These are phyloP conservation scores for Sanderia malayensis DNA, from an alignment of 30 jellyfish, hydroid and myxozoan genomes.

Conservation along the genomic window DNA sequence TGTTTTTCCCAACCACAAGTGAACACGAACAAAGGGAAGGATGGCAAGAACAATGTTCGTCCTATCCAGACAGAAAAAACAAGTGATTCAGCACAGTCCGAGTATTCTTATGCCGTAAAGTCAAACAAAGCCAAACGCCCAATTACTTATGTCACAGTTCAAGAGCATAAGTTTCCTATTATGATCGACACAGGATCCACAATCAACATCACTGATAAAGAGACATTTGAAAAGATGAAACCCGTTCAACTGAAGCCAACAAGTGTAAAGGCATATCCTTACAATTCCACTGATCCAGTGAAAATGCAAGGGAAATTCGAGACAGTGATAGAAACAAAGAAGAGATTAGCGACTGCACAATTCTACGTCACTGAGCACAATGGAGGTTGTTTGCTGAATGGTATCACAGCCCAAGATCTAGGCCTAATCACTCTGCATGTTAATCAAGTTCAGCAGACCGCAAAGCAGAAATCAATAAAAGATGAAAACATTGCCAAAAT, in stretches of 20 bases:
- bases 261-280: too few relatives aligned
- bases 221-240: too few relatives aligned
- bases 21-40: too few relatives aligned
- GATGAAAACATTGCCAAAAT: background rate
- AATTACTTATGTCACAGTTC: too few relatives aligned
- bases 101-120: too few relatives aligned
- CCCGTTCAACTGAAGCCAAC: too few relatives aligned
- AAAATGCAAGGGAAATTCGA: background rate
- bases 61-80: background rate
- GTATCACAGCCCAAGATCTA: background rate
- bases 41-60: too few relatives aligned
- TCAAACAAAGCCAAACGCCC: too few relatives aligned
- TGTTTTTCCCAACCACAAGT: too few relatives aligned
- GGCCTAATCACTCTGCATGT: background rate
- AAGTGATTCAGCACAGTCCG: background rate
- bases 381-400: conserved; percentile 2
- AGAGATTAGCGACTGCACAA: background rate
- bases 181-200: conserved; percentile 1
- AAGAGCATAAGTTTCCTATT: too few relatives aligned
- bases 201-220: too few relatives aligned
- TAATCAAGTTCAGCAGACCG: background rate
- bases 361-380: background rate
- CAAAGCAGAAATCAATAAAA: background rate
- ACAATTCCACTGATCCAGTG: background rate
- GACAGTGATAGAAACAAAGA: background rate